Evolutionary conservation across 1,140 invertebrate species (phyloP).

Genomic region (Coptotermes formosanus): DNA sequence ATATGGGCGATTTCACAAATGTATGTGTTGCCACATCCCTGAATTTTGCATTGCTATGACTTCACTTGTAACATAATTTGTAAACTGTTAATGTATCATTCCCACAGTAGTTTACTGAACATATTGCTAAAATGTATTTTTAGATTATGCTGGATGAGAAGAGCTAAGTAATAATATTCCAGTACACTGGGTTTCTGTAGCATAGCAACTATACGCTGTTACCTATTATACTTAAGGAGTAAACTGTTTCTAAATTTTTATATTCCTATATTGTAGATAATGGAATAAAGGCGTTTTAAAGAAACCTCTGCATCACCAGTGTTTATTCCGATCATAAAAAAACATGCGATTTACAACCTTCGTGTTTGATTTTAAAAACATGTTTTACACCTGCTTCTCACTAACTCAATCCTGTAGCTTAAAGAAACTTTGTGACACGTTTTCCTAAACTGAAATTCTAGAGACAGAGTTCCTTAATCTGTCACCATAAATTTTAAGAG

Average conservation of each 20-base stretch:
- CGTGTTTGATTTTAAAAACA: too few species aligned
- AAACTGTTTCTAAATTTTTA: conserved; percentile 14
- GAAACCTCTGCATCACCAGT: neutral
- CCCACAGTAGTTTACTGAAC: neutral
- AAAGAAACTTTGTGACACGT: too few species aligned
- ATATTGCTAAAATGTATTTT: neutral
- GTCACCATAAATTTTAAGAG: too few species aligned
- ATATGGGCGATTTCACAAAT: neutral
- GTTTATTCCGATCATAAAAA: too few species aligned
- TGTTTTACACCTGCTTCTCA: too few species aligned
- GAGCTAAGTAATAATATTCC: neutral
- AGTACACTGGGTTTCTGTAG: neutral
- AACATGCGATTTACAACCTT: too few species aligned
- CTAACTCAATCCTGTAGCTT: too few species aligned
- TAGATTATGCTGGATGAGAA: neutral
- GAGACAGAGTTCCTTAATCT: too few species aligned
- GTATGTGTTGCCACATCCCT: neutral
- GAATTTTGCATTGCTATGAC: neutral
- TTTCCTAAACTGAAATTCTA: too few species aligned
- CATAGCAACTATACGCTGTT: neutral
- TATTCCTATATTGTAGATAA: conserved; percentile 17
- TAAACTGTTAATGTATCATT: neutral
- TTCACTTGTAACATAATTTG: neutral
- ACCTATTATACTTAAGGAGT: neutral
- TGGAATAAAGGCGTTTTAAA: neutral